These are phyloP conservation scores for Coracopsis vasa DNA, from an alignment of 2,113 vertebrate genomes.

Conservation along the genomic window DNA sequence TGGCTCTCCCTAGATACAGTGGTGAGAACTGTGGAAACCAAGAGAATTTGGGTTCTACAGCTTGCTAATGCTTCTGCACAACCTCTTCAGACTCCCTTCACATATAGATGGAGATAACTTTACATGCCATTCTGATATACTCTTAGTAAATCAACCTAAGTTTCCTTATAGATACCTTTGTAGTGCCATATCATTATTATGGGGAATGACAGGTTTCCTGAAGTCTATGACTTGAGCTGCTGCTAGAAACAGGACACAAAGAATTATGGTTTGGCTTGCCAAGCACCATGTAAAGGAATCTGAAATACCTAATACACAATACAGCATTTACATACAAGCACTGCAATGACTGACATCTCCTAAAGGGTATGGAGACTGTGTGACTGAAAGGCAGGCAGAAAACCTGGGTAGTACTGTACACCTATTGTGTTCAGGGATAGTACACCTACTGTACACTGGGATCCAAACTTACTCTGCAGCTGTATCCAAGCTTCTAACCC, in stretches of 20 bases:
- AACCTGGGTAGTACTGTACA: conserved; percentile 32
- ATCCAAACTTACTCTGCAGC: conserved; percentile 49
- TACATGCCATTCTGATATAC: background rate
- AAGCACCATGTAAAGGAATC: background rate
- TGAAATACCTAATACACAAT: background rate
- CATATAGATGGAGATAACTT: background rate
- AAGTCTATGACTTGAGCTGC: background rate
- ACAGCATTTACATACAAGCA: background rate
- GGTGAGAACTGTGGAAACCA: background rate
- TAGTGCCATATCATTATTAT: background rate
- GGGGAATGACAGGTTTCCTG: background rate
- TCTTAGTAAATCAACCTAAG: background rate
- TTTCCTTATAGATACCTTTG: background rate
- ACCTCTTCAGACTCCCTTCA: background rate
- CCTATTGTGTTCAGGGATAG: conserved; percentile 34
- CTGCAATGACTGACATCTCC: background rate
- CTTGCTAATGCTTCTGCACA: background rate
- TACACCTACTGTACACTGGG: conserved; percentile 13
- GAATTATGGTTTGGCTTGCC: background rate
- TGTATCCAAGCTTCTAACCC: conserved; percentile 24
- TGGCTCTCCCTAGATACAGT: background rate
- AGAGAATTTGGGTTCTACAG: background rate
- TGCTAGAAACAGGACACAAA: background rate
- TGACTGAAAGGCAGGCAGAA: background rate
- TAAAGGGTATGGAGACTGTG: background rate